A percentile compares a stretch with the other conserved stretches of the same genome.
phyloP scores from a whole-genome alignment of 2,113 vertebrate genomes.

The Tupaia chinensis region DNA sequence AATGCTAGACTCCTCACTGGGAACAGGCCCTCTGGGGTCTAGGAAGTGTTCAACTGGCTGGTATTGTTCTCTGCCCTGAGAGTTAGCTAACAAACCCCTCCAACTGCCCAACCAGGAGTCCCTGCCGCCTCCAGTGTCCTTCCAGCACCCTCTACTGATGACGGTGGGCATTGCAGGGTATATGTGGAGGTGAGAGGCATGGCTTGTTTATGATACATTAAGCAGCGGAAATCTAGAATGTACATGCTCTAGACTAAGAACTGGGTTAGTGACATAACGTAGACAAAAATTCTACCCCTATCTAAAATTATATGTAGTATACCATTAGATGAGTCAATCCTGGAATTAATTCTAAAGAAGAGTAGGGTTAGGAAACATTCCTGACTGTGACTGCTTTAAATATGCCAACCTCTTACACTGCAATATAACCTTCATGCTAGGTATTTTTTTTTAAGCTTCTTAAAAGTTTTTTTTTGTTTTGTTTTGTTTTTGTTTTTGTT shows the following conservation, averaged over 20 bases:
- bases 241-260: background rate
- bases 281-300: background rate
- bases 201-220: background rate
- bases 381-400: no score
- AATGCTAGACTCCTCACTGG: no score
- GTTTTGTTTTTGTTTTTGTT: no score
- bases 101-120: background rate
- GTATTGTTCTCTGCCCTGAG: background rate
- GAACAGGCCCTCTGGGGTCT: background rate
- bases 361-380: background rate
- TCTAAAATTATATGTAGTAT: background rate
- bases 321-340: background rate
- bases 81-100: rapidly evolving
- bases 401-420: background rate
- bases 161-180: background rate
- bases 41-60: background rate
- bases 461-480: no score
- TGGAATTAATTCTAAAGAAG: background rate
- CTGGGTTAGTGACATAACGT: background rate
- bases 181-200: background rate
- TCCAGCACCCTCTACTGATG: background rate
- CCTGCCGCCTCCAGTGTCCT: background rate
- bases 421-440: background rate
- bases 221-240: background rate
- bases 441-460: background rate